Percentiles rank a stretch among this genome's conserved stretches.
Conservation (phyloP, 2,113 vertebrate genomes). For the Neogobius melanostomus region DNA sequence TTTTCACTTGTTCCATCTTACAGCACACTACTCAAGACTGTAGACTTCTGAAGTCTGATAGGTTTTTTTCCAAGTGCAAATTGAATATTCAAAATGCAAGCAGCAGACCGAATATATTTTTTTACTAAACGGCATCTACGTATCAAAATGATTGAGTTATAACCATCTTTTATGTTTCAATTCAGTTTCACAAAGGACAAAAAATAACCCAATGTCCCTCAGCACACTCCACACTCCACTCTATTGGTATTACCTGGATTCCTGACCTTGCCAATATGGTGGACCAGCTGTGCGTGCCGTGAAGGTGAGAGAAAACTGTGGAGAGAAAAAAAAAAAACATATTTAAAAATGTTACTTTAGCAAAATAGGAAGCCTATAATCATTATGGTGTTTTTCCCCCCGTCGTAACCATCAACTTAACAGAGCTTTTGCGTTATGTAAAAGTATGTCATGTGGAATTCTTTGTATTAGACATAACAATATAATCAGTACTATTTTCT, state of each 20-base stretch:
- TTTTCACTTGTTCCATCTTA: constrained; percentile 15
- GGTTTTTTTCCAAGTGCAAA: not conserved
- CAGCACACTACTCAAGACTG: not conserved
- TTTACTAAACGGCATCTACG: not conserved
- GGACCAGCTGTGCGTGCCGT: not conserved
- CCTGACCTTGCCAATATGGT: not conserved
- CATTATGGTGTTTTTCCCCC: too few relatives aligned
- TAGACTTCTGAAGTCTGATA: not conserved
- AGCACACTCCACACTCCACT: not conserved
- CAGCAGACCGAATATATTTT: not conserved
- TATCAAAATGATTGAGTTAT: not conserved
- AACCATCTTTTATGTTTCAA: not conserved
- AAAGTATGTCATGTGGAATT: too few relatives aligned
- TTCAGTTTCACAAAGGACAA: not conserved
- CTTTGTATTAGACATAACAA: too few relatives aligned
- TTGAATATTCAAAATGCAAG: too few relatives aligned
- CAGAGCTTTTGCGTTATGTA: too few relatives aligned
- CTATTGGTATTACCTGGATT: not conserved
- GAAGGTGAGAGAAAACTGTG: too few relatives aligned
- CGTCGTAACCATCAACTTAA: too few relatives aligned
- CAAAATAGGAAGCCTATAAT: too few relatives aligned
- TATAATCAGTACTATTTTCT: not conserved
- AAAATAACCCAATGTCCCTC: not conserved
- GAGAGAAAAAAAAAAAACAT: not conserved
- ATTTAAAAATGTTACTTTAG: too few relatives aligned